These are phyloP conservation scores for Corvus moneduloides DNA, from an alignment of 2,113 vertebrate genomes.

Conservation along the genomic window DNA sequence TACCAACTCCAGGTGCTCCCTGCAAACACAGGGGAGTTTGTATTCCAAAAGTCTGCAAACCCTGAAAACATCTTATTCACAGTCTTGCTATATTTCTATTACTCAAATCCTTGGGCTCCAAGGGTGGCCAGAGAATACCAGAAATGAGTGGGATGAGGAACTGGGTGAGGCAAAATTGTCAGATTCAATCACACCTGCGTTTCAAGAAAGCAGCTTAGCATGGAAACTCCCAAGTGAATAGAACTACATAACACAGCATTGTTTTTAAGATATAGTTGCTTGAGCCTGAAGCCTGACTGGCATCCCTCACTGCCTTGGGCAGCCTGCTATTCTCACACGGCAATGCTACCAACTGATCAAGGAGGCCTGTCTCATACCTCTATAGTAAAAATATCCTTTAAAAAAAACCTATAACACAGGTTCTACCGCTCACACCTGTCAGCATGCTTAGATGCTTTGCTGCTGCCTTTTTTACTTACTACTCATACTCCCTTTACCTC, in stretches of 20 bases:
- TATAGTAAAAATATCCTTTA: rapidly evolving
- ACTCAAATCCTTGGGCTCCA: neutral
- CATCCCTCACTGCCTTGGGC: neutral
- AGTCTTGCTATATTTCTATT: neutral
- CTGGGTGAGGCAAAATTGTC: neutral
- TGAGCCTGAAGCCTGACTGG: neutral
- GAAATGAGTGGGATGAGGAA: neutral
- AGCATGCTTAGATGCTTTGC: neutral
- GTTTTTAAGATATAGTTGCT: neutral
- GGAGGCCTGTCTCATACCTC: neutral
- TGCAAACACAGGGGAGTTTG: rapidly evolving
- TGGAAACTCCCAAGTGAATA: neutral
- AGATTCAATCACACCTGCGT: neutral
- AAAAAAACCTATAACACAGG: neutral
- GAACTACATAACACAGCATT: too few relatives aligned
- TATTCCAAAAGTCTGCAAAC: neutral
- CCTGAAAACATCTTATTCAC: neutral
- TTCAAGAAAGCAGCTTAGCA: neutral
- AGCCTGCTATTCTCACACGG: neutral
- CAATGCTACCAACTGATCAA: neutral
- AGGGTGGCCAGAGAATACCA: neutral
- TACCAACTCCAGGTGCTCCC: neutral
- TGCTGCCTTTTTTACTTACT: neutral
- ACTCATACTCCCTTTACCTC: neutral
- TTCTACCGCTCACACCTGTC: neutral